A percentile compares a stretch with the other conserved stretches of the same genome.
phyloP scores from a whole-genome alignment of 2,888 invertebrate genomes.

The Eurytoma adleriae region DNA sequence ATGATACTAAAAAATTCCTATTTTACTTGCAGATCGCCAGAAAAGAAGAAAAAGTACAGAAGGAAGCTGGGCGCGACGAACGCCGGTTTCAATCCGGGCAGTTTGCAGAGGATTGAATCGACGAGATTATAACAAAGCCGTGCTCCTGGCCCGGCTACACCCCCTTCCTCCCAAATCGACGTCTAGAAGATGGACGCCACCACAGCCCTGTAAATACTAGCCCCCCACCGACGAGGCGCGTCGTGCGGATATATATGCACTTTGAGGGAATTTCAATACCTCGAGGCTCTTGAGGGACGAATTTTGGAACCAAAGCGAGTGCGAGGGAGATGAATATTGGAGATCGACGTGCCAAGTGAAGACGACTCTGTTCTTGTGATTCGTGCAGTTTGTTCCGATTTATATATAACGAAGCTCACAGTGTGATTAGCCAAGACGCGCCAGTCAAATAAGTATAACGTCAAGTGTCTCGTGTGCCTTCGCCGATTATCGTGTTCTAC shows the following conservation, averaged over 20 bases:
- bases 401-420: too few species aligned
- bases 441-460: too few species aligned
- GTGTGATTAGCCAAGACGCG: too few species aligned
- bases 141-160: neutral
- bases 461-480: too few species aligned
- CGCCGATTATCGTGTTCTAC: too few species aligned
- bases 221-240: neutral
- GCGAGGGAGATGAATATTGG: too few species aligned
- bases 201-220: neutral
- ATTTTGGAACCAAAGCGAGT: too few species aligned
- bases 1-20: neutral
- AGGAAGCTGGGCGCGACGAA: constrained; percentile 69
- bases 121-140: constrained; percentile 69
- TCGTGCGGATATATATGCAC: neutral
- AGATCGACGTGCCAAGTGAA: too few species aligned
- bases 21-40: constrained; percentile 59
- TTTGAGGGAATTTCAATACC: neutral
- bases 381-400: too few species aligned
- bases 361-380: too few species aligned
- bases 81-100: constrained; percentile 71
- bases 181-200: neutral
- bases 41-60: constrained; percentile 68
- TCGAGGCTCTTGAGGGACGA: too few species aligned
- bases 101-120: constrained; percentile 71
- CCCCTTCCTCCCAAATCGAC: constrained; percentile 18